Evolutionary conservation across 2,797 vertebrate genomes (phyloP).

Genomic region (Chaetodon trifasciatus): DNA sequence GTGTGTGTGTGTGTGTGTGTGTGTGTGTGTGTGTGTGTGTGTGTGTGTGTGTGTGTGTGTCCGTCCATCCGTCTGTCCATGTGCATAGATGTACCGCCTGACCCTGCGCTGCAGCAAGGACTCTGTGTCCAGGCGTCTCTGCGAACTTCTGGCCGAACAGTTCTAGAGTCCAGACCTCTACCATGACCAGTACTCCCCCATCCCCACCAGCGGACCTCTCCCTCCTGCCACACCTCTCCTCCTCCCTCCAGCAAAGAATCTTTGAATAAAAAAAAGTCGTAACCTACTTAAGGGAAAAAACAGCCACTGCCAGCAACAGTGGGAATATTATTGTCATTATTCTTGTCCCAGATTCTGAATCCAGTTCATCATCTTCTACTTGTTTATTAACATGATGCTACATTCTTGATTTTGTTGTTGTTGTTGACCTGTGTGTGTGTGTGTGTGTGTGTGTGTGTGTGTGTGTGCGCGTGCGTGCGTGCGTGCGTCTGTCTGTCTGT

Average conservation of each 20-base stretch:
- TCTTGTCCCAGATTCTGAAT: constrained; percentile 75
- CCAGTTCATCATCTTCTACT: constrained; percentile 80
- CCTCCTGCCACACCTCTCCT: constrained; percentile 19
- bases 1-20: no score
- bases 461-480: background rate
- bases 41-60: no score
- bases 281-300: constrained; percentile 86
- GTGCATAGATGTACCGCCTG: constrained; percentile 91
- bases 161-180: constrained; percentile 84
- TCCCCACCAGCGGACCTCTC: constrained; percentile 72
- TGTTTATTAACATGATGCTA: constrained; percentile 83
- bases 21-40: no score
- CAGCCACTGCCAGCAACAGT: constrained; percentile 69
- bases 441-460: constrained; percentile 17
- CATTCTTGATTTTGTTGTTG: constrained; percentile 82
- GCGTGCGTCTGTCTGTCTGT: background rate
- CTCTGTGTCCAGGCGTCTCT: constrained; percentile 90
- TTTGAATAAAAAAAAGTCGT: constrained; percentile 71
- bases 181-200: constrained; percentile 62
- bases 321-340: constrained; percentile 78
- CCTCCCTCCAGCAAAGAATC: constrained; percentile 65
- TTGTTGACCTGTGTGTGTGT: constrained; percentile 76
- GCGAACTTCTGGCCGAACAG: constrained; percentile 92
- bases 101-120: constrained; percentile 96
- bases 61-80: constrained; percentile 34